A percentile compares a stretch with the other conserved stretches of the same genome.
Conservation (phyloP, 2,888 invertebrate genomes). For the Hirtodrosophila confusa region DNA sequence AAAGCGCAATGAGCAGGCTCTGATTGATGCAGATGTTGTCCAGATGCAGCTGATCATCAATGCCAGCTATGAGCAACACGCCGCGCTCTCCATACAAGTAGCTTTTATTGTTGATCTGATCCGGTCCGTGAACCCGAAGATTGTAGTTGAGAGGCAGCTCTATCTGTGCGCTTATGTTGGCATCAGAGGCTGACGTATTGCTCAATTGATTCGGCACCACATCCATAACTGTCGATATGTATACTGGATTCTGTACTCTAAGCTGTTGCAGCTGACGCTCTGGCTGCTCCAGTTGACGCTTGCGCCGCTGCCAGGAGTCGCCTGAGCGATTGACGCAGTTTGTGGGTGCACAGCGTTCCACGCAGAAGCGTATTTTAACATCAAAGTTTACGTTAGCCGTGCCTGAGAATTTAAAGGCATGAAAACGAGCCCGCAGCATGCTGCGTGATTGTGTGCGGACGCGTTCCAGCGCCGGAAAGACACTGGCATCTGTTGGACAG, state of each 20-base stretch:
- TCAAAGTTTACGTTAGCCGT: constrained; percentile 93
- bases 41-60: constrained; percentile 82
- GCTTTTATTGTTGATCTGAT: constrained; percentile 84
- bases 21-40: constrained; percentile 86
- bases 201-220: constrained; percentile 81
- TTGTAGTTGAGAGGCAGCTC: constrained; percentile 85
- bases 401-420: constrained; percentile 94
- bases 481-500: constrained; percentile 89
- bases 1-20: constrained; percentile 87
- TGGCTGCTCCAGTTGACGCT: constrained; percentile 42
- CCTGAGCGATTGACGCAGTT: constrained; percentile 82
- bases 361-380: constrained; percentile 92
- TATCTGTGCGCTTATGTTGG: constrained; percentile 25
- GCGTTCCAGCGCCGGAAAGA: constrained; percentile 85
- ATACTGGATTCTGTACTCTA: constrained; percentile 73
- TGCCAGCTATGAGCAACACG: constrained; percentile 86
- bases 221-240: no score
- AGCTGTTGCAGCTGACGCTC: constrained; percentile 48
- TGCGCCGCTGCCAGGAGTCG: constrained; percentile 49
- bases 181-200: constrained; percentile 26
- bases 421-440: constrained; percentile 87
- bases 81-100: constrained; percentile 87
- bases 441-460: constrained; percentile 76
- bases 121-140: constrained; percentile 87
- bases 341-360: constrained; percentile 88